Evolutionary conservation across 2,888 invertebrate species (phyloP).

Genomic region (Achlya flavicornis): DNA sequence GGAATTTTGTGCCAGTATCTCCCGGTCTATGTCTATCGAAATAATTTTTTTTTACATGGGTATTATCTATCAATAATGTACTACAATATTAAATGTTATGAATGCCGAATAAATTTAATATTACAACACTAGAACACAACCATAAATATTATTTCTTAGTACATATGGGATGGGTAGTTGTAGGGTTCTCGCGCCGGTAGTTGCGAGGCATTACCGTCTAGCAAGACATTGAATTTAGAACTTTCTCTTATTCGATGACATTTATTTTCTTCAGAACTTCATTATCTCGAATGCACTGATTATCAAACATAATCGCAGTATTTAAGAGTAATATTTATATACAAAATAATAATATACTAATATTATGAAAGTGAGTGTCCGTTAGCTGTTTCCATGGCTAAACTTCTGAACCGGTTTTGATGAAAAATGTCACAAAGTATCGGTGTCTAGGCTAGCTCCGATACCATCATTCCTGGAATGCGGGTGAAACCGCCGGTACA

Average conservation of each 20-base stretch:
- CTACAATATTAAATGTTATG: background rate
- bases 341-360: background rate
- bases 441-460: background rate
- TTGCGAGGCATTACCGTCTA: background rate
- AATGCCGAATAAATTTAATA: background rate
- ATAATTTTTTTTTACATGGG: too few relatives aligned
- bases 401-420: background rate
- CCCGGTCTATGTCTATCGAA: too few relatives aligned
- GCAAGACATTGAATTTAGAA: background rate
- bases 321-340: background rate
- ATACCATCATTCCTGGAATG: background rate
- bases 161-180: background rate
- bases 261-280: background rate
- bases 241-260: background rate
- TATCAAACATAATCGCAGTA: background rate
- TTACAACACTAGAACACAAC: conserved; percentile 4
- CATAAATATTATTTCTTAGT: background rate
- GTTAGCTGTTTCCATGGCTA: background rate
- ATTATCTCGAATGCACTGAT: background rate
- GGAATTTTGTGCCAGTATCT: too few relatives aligned
- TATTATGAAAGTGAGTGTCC: background rate
- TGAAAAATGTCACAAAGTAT: too few relatives aligned
- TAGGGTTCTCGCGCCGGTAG: background rate
- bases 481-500: background rate
- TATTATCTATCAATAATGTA: background rate